phyloP scores from a whole-genome alignment of 2,888 invertebrate species.

The Orchesellides sinensis region DNA sequence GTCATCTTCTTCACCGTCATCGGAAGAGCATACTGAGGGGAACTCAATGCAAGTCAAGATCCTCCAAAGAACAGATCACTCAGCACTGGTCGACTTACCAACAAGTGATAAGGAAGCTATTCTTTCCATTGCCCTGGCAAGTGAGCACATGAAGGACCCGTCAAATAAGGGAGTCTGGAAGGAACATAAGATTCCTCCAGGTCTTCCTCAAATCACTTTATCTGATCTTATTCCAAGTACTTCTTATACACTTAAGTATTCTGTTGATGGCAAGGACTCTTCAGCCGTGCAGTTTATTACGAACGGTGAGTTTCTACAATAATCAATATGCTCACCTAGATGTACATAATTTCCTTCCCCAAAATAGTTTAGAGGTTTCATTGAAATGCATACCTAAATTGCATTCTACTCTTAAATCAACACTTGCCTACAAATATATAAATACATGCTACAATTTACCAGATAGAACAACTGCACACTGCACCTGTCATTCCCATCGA shows the following conservation, averaged over 20 bases:
- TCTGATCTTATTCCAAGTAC: slow-evolving; percentile 70
- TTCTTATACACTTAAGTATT: slow-evolving; percentile 73
- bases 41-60: slow-evolving; percentile 66
- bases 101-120: slow-evolving; percentile 70
- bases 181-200: slow-evolving; percentile 71
- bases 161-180: slow-evolving; percentile 69
- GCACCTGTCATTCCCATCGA: no score
- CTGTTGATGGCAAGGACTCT: slow-evolving; percentile 65
- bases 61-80: slow-evolving; percentile 69
- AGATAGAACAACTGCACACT: no score
- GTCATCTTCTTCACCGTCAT: slow-evolving; percentile 6
- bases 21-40: neutral
- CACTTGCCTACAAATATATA: no score
- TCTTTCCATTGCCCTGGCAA: slow-evolving; percentile 72
- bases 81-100: slow-evolving; percentile 71
- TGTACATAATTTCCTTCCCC: no score
- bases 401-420: no score
- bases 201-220: slow-evolving; percentile 70
- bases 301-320: slow-evolving; percentile 67
- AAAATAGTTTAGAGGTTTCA: no score
- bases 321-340: no score
- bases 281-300: slow-evolving; percentile 72
- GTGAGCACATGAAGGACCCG: slow-evolving; percentile 60
- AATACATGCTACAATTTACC: no score
- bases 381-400: no score